Base-by-base conservation (phyloP, 92 coral and sea anemone species). In the Galaxea fascicularis region DNA sequence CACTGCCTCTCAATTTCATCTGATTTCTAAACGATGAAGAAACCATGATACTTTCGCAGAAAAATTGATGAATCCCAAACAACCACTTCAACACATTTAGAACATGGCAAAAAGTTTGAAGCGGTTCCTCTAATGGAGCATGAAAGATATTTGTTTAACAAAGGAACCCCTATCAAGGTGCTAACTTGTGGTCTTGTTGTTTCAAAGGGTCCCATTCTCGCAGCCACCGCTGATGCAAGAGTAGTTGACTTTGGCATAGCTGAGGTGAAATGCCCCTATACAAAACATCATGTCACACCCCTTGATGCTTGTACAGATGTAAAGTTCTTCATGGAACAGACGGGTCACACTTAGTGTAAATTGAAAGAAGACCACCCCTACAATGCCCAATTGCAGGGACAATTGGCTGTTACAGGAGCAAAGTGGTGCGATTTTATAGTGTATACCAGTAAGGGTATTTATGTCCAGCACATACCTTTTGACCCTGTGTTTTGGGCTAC, bases 81-180 rank as follows among this genome's bases (percentile, higher is more conserved):
- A 24, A 26, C 77, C 21, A 20, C 88, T 4, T 73, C 84, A 3
- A 49, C 35, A 57, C 69, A 78, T 58, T 18, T 64, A 18, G 81
- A 85, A 17, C 90, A 78, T 89, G 89, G 93, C 15, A 51, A 57
- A 22, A 80, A 89, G 73, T 89, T 41, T 74, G 86, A 89, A 49
- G 60, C 86, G 22, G 86, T 80, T 60, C 87, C 86, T 27, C 45
- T 82, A 18, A 30, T n/a, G 31, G 81, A 89, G 58, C 78, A 85
- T 26, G 62, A 89, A 45, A 89, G 78, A 47, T 85, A 29, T 15
- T 78, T 89, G 92, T 8, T 20, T 35, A 76, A 30, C 60, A 80
- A 53, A 20, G 60, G 60, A 26, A 69, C 73, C n/a, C 90, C 90
- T 35, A 73, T 86, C 8, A 67, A 78, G 58, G 90, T 87, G 8